Evolutionary conservation across 2,888 invertebrate species (phyloP), one percentile per base, ranked within the genome.

Genomic region (Nomada fucata): DNA sequence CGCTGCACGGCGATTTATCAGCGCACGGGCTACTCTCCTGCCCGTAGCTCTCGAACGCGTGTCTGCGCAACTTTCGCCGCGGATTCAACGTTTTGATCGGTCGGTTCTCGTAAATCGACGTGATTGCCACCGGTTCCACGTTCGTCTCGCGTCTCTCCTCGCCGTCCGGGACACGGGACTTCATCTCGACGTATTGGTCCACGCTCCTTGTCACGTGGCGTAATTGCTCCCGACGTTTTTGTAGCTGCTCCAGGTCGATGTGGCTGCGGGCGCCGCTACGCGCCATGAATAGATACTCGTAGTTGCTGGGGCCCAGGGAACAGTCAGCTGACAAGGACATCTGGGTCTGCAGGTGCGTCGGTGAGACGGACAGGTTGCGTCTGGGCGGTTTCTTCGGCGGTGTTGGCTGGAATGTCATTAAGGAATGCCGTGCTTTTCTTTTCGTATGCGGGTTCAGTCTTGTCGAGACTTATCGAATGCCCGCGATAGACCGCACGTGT

Each of bases 371-470:
- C 74, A 98, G 95, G 94, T 97, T 97, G 87, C 98, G 95, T 69
- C 98, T 95, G 2, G 98, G 98, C 82, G 98, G 98, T 94, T 98
- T 98, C 94, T 97, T 97, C 64, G 98, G 98, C 74, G 98, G 97
- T 74, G 97, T 97, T 69, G 97, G 97, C 97, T 97, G 95, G 61
- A 94, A 83, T 18, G 1, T n/a, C 10, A 42, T 11, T 3, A 7
- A 20, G 11, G 15, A 9, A 36, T 36, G 3, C 59, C 23, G 4
- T 10, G 11, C 10, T 50, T 18, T 13, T 29, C 29, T 36, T 26
- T 29, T 36, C n/a, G 7, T 9, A 18, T 5, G 29, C 18, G 18
- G 23, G 13, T 11, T 57, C 20, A n/a, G 7, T 29, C 29, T 26
- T 1, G 50, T 9, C 4, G 18, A 42, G 4, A 11, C 7, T n/a